Base-by-base conservation (phyloP, 2,888 invertebrate genomes). In the Celastrina argiolus region DNA sequence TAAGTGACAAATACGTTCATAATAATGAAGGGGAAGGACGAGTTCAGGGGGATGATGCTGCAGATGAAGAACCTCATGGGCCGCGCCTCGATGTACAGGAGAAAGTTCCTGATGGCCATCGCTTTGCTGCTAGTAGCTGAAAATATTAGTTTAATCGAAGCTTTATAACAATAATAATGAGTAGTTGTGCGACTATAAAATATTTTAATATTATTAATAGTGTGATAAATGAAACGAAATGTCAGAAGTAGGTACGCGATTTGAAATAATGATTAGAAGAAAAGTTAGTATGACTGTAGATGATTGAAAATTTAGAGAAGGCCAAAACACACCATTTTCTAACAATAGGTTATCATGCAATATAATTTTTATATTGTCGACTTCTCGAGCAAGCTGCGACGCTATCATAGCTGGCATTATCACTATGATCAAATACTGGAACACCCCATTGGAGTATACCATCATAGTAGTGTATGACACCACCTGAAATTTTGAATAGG, bases 51-150 rank as follows among this genome's bases (percentile, higher is more conserved):
- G n/a, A n/a, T n/a, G n/a, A n/a, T n/a, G n/a, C n/a, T n/a, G n/a
- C n/a, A n/a, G n/a, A n/a, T n/a, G n/a, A n/a, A n/a, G n/a, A n/a
- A n/a, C 41, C 67, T 58, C 7, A 74, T 69, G 1, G 73, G 74
- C 0, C 72, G 72, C 5, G 69, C 69, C 2, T 70, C 70, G 26
- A n/a, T n/a, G n/a, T n/a, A n/a, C n/a, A n/a, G n/a, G n/a, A n/a
- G n/a, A n/a, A n/a, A n/a, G n/a, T n/a, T n/a, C n/a, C n/a, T n/a
- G n/a, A n/a, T n/a, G n/a, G n/a, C 69, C n/a, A 31, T 8, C n/a
- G 16, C 22, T 26, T 26, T 66, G 56, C 10, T 58, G n/a, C n/a
- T n/a, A n/a, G n/a, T n/a, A n/a, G n/a, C n/a, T n/a, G n/a, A n/a
- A n/a, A n/a, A n/a, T n/a, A n/a, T n/a, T n/a, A n/a, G n/a, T n/a